Evolutionary conservation across 1,140 invertebrate genomes (phyloP).

Genomic region (Pseudachorutes palmiensis): DNA sequence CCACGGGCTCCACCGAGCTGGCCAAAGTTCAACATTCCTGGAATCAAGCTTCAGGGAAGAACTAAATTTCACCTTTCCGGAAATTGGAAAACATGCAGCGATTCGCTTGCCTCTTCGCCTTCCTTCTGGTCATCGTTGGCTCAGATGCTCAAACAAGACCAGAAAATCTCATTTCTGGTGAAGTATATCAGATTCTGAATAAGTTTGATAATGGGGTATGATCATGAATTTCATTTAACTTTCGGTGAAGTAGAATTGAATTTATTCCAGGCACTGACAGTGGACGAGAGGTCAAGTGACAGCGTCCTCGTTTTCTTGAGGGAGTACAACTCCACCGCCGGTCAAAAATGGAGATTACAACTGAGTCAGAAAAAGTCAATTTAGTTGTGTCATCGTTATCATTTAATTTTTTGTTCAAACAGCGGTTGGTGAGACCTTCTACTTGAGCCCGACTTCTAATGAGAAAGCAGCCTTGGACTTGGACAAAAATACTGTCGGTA

Average conservation of each 20-base stretch:
- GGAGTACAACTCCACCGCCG: neutral
- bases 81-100: neutral
- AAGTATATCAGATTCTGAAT: conserved; percentile 3
- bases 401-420: neutral
- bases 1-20: neutral
- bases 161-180: neutral
- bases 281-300: conserved; percentile 1
- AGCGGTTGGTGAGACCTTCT: neutral
- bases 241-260: neutral
- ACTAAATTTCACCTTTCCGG: no score
- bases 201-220: conserved; percentile 8
- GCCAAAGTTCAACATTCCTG: no score
- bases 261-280: neutral
- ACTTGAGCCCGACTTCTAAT: conserved; percentile 1
- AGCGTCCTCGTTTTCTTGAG: neutral
- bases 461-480: conserved; percentile 4
- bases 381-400: neutral
- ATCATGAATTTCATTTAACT: neutral
- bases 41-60: no score
- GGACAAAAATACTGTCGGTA: conserved; percentile 7
- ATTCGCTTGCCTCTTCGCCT: neutral
- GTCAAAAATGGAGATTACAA: conserved; percentile 5
- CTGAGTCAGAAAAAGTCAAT: neutral
- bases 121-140: neutral
- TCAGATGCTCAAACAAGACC: neutral